A percentile compares a stretch with the other conserved stretches of the same genome.
These are phyloP conservation scores for Nannobrachium achirus DNA, from an alignment of 2,113 vertebrate genomes.

Conservation along the genomic window DNA sequence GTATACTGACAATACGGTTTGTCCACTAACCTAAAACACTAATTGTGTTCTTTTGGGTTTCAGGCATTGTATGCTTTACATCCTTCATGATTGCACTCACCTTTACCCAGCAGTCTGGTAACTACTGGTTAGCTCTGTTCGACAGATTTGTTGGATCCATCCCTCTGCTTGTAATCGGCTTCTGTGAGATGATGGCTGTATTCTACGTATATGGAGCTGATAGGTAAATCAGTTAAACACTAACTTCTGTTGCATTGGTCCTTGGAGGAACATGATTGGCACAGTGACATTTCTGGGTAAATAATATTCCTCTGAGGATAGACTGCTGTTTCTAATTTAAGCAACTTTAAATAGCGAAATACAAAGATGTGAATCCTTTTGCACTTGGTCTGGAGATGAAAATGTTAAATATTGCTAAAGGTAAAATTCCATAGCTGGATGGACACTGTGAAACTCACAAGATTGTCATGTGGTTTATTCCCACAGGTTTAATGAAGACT, in stretches of 20 bases:
- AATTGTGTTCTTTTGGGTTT: slow-evolving; percentile 7
- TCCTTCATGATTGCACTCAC: slow-evolving; percentile 83
- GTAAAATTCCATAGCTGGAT: no score
- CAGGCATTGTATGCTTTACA: slow-evolving; percentile 83
- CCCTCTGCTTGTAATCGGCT: slow-evolving; percentile 90
- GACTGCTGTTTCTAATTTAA: no score
- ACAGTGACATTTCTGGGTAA: no score
- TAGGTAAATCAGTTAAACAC: slow-evolving; percentile 78
- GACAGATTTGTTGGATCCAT: slow-evolving; percentile 91
- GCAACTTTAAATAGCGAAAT: no score
- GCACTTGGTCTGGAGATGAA: no score
- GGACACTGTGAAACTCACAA: no score
- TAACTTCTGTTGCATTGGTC: slow-evolving; percentile 16
- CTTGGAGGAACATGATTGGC: no score
- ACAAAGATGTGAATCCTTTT: no score
- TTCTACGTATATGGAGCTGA: slow-evolving; percentile 91
- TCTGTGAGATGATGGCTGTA: slow-evolving; percentile 90
- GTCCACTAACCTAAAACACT: not conserved
- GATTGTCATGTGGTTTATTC: not conserved
- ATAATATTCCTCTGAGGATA: no score
- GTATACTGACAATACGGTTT: no score
- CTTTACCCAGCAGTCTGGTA: slow-evolving; percentile 88
- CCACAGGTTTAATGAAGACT: slow-evolving; percentile 91
- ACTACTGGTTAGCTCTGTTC: slow-evolving; percentile 92
- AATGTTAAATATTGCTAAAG: no score